A percentile compares a stretch with the other conserved stretches of the same genome.
Evolutionary conservation across 2,797 vertebrate genomes (phyloP).

Genomic region (Antrozous pallidus): DNA sequence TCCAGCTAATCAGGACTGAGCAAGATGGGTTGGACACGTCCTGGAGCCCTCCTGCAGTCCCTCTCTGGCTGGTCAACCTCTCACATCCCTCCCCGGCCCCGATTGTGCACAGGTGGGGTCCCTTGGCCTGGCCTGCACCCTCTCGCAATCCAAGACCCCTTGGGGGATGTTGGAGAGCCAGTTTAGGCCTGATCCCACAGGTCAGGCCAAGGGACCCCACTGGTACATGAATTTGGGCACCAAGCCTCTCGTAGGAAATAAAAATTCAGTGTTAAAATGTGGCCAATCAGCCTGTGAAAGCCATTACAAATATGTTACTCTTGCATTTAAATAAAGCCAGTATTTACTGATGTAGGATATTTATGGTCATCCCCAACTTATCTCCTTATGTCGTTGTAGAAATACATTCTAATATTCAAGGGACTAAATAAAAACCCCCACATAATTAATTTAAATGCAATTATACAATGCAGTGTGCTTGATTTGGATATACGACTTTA

Average conservation of each 20-base stretch:
- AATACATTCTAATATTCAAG: background rate
- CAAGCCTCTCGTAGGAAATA: background rate
- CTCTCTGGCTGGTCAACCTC: no score
- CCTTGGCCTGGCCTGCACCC: no score
- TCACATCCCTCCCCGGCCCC: fast-evolving
- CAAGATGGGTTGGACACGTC: no score
- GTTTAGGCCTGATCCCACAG: no score
- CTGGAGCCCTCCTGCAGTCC: no score
- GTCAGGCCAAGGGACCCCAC: no score
- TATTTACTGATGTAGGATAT: background rate
- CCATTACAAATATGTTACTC: background rate
- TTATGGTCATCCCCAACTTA: background rate
- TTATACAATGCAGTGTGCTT: background rate
- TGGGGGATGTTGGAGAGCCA: no score
- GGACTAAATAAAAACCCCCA: background rate
- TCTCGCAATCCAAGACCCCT: no score
- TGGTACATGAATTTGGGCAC: no score
- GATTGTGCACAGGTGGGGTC: no score
- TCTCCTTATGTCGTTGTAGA: background rate
- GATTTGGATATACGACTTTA: background rate
- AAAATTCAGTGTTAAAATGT: background rate
- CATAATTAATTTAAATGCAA: background rate
- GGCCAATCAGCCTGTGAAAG: background rate
- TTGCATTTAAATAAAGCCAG: background rate
- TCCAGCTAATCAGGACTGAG: no score